phyloP scores from a whole-genome alignment of 2,113 vertebrate genomes.

The Epinephelus lanceolatus region DNA sequence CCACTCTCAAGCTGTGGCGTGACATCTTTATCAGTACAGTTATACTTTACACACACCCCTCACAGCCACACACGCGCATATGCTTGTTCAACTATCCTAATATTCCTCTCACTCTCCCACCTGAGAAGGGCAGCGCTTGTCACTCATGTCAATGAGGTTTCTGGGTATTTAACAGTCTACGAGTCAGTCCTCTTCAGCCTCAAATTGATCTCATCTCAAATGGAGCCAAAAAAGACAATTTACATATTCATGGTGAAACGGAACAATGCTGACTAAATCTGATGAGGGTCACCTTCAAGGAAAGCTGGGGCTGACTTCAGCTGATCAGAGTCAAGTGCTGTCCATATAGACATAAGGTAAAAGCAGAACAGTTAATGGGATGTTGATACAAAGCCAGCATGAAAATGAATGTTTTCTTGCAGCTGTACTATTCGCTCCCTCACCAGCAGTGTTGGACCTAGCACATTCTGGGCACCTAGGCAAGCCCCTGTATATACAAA shows the following conservation, averaged over 20 bases:
- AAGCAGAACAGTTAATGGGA: neutral
- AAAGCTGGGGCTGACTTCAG: conserved; percentile 47
- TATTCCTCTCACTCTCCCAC: conserved; percentile 66
- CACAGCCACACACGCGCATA: neutral
- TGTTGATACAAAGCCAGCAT: neutral
- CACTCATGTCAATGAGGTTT: conserved; percentile 77
- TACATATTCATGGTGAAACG: conserved; percentile 73
- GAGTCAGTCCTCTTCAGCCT: conserved; percentile 59
- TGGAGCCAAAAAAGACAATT: conserved; percentile 68
- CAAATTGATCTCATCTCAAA: conserved; percentile 73
- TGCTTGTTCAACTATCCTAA: conserved; percentile 40
- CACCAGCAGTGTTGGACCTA: neutral
- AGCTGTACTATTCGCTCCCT: neutral
- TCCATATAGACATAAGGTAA: neutral
- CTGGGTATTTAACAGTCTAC: conserved; percentile 76
- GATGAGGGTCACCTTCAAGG: conserved; percentile 72
- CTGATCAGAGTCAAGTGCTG: conserved; percentile 54
- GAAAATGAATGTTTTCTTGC: neutral
- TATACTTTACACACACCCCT: conserved; percentile 6
- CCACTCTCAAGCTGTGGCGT: conserved; percentile 23
- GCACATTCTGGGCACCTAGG: too few relatives aligned
- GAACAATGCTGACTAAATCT: conserved; percentile 70
- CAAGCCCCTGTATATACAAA: too few relatives aligned
- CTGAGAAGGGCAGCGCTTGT: conserved; percentile 66
- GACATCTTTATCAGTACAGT: conserved; percentile 31